Evolutionary conservation across 2,797 vertebrate genomes (phyloP), one percentile per base, ranked within the genome.

Genomic region (Gambelia wislizenii): DNA sequence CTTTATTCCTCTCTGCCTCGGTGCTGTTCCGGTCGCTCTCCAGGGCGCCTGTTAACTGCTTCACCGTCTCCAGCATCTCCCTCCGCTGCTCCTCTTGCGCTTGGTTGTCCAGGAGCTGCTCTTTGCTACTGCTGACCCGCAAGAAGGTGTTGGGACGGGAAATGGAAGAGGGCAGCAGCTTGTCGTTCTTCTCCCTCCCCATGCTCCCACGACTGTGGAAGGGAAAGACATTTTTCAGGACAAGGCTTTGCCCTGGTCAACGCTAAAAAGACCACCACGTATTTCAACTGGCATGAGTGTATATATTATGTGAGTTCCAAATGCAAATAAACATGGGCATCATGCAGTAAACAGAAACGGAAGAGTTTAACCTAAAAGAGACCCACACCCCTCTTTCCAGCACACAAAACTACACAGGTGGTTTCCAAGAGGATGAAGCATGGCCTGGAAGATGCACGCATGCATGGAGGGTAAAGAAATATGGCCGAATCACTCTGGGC

Each of bases 111-210:
- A 97, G 94, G 87, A 98, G 94, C 91, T 97, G 97, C 93, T 99
- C 98, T 91, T 98, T 99, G 1, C 97, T 96, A 92, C 98, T 98
- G 94, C 98, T 91, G 42, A 97, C 97, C 87, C 98, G 96, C 42
- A 96, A 85, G 95, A 98, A 98, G 14, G 97, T 96, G 54, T 96
- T 97, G 18, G 98, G 97, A 1, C 98, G 97, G 1, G 97, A 77
- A 25, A 97, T 74, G n/a, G 95, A 92, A 0, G 98, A 94, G 0
- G 96, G 96, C 81, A 96, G 95, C 2, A 97, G 94, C 94, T 98
- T 99, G 89, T 99, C 99, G 0, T 97, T 97, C 94, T 98, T 98
- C 92, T 99, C 99, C 81, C 98, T 97, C 92, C 97, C 97, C 0
- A 94, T 94, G 92, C 97, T 98, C 94, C 97, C 98, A 0, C 98